Base-by-base conservation (phyloP, 1,140 invertebrate genomes). In the Brachionus calyciflorus region DNA sequence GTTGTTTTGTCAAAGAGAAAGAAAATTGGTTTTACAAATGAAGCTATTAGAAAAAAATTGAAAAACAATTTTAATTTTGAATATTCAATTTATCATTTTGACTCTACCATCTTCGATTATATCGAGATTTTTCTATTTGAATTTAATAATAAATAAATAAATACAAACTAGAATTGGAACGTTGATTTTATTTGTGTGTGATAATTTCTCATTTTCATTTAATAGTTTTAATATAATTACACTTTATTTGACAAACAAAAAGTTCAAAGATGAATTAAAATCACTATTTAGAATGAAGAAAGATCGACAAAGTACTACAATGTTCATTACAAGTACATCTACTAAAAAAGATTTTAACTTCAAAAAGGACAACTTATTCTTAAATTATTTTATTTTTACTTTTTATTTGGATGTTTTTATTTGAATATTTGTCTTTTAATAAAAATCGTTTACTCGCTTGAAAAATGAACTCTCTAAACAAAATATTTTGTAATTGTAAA, bases 51-150 rank as follows among this genome's bases (percentile, higher is more conserved):
- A 65, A 65, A 65, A 41, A 65, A 65, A 17, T 17, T 65, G n/a
- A 65, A 5, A 37, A 65, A 65, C 60, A 41, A 10, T 65, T 12
- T 41, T 65, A 12, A 41, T 44, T 17, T 4, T 65, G 2, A 65
- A 65, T 41, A 1, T 73, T 12, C 7, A 9, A 14, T 73, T 73
- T 24, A 51, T 73, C 9, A 49, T 73, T 37, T 17, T 49, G 10
- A 73, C 68, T 0, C 10, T 73, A 14, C 68, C 68, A 4, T 73
- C 68, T 30, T 41, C 68, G 0, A 53, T 73, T 51, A 41, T 73
- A 33, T 73, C 68, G 0, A 44, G 68, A 7, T 73, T 17, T 19
- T 49, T 53, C n/a, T 51, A 49, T 40, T 9, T 53, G 1, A 9
- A 3, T 12, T 10, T 51, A 14, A 24, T 6, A 9, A 1, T 33